Evolutionary conservation across 2,888 invertebrate genomes (phyloP).

Genomic region (Epistrophe grossulariae): DNA sequence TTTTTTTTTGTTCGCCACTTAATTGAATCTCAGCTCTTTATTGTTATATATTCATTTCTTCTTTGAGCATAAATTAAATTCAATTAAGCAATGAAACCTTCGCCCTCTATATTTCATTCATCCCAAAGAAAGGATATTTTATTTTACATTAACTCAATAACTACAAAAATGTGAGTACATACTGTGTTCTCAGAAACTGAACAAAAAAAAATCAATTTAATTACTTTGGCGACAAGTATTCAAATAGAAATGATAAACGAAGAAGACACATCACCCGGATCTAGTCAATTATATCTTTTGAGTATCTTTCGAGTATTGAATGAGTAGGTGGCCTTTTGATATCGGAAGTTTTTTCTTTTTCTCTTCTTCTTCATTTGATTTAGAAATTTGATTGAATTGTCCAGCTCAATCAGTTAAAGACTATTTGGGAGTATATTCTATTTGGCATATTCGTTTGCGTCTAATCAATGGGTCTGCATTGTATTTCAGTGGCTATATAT

Average conservation of each 20-base stretch:
- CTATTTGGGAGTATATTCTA: not conserved
- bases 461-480: not conserved
- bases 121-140: constrained; percentile 8
- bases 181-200: not conserved
- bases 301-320: not conserved
- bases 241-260: not conserved
- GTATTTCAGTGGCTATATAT: not conserved
- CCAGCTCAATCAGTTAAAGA: not conserved
- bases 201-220: constrained; percentile 39
- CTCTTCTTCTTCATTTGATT: not conserved
- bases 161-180: not conserved
- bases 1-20: constrained; percentile 4
- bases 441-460: no score
- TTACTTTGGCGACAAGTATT: constrained; percentile 24
- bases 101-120: constrained; percentile 33
- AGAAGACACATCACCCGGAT: constrained; percentile 34
- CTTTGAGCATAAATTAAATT: constrained; percentile 53
- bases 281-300: constrained; percentile 20
- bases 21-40: constrained; percentile 63
- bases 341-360: constrained; percentile 3
- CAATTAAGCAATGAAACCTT: constrained; percentile 62
- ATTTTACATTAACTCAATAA: constrained; percentile 5
- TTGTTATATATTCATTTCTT: constrained; percentile 7
- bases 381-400: not conserved
- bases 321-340: constrained; percentile 1